These are phyloP conservation scores for Aquatica leii DNA, from an alignment of 2,888 invertebrate species.

Conservation along the genomic window DNA sequence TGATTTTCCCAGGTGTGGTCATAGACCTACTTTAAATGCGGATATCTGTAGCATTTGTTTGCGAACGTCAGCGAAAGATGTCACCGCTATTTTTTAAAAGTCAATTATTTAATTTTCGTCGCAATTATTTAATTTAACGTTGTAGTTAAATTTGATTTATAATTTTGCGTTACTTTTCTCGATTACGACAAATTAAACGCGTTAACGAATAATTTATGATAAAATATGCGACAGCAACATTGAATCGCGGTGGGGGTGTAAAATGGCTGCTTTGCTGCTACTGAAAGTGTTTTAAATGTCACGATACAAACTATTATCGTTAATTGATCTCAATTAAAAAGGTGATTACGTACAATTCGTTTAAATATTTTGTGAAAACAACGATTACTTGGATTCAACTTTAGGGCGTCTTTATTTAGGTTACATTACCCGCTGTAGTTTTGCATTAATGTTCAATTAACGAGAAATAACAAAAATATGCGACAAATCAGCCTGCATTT, in stretches of 20 bases:
- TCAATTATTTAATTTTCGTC: conserved; percentile 1
- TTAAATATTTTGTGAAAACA: conserved; percentile 13
- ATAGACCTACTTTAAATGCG: conserved; percentile 32
- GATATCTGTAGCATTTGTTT: conserved; percentile 5
- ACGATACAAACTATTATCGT: conserved; percentile 29
- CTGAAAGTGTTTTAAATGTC: conserved; percentile 56
- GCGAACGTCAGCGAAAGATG: background rate
- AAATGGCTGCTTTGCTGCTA: conserved; percentile 60
- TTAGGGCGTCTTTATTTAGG: conserved; percentile 54
- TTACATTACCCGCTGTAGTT: conserved; percentile 46
- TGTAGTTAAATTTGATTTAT: background rate
- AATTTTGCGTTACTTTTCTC: background rate
- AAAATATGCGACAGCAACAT: conserved; percentile 20
- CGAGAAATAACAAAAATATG: too few relatives aligned
- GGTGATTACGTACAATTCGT: conserved; percentile 28
- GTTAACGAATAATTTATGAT: background rate
- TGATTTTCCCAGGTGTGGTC: conserved; percentile 41
- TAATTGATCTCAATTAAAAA: conserved; percentile 28
- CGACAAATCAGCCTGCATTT: too few relatives aligned
- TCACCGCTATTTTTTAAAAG: background rate
- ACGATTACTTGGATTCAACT: conserved; percentile 34
- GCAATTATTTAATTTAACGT: conserved; percentile 14
- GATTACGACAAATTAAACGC: background rate
- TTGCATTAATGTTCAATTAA: too few relatives aligned
- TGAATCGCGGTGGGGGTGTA: conserved; percentile 57